A percentile compares a stretch with the other conserved stretches of the same genome.
Evolutionary conservation across 2,797 vertebrate genomes (phyloP).

Genomic region (Propithecus perrieri): DNA sequence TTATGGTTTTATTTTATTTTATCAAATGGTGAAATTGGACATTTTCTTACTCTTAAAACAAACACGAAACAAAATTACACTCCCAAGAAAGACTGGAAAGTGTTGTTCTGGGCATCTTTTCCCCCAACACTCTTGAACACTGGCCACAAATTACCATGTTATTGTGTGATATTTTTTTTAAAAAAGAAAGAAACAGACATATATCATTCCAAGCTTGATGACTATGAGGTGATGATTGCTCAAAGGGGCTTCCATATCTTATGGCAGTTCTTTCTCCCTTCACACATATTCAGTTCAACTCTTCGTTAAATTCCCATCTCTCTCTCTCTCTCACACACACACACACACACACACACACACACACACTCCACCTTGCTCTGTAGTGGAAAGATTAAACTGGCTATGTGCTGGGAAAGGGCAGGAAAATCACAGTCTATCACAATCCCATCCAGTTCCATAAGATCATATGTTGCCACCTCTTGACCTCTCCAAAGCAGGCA

Average conservation of each 20-base stretch:
- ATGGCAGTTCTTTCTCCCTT: neutral
- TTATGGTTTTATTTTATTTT: conserved; percentile 66
- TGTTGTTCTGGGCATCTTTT: neutral
- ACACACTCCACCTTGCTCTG: neutral
- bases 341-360: neutral
- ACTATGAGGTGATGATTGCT: neutral
- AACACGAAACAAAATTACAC: neutral
- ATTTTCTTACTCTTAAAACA: neutral
- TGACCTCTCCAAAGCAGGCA: neutral
- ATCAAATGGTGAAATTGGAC: neutral
- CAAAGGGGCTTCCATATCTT: neutral
- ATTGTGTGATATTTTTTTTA: neutral
- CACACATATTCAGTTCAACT: neutral
- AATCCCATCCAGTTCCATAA: neutral
- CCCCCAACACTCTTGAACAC: neutral
- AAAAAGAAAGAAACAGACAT: neutral
- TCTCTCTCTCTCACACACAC: neutral
- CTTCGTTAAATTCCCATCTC: neutral
- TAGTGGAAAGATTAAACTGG: neutral
- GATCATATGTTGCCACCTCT: neutral
- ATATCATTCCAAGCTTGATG: neutral
- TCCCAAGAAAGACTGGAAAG: neutral
- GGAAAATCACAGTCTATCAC: neutral
- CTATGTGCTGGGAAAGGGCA: neutral
- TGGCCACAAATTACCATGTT: neutral